Base-by-base conservation (phyloP, 2,888 invertebrate genomes). In the Eupithecia vulgata region DNA sequence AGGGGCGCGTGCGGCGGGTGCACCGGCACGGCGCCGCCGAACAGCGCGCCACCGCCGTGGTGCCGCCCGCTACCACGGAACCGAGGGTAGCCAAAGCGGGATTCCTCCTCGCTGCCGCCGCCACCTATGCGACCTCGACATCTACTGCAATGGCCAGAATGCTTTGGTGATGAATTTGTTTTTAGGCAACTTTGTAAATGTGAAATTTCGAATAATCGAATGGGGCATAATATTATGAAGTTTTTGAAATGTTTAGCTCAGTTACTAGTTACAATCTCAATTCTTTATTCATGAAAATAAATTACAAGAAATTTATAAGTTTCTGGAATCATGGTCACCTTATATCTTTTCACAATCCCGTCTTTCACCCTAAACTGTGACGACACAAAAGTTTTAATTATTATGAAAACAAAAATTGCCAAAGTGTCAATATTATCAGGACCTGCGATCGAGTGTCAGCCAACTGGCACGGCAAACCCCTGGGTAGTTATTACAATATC, bases 41-140 rank as follows among this genome's bases (percentile, higher is more conserved):
- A 84, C 90, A 94, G 91, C 81, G 62, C 62, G 62, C 62, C 62
- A 4, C 91, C 91, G 75, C 40, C 71, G 69, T 71, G 71, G 82
- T 89, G 90, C 89, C 86, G 89, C 87, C 85, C 90, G 90, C 61
- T 82, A 90, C 74, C 84, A 89, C 88, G 86, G 94, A 95, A 96
- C 87, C 96, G 95, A 81, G 95, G 97, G 95, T 96, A 97, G 80
- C 96, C 96, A 93, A 97, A 97, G 84, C 97, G 96, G 72, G 96
- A 94, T 83, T 97, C 97, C 85, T 97, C 96, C 86, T 96, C 96
- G 81, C 80, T 82, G 12, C 82, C 81, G 12, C 37, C 45, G 45
- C 45, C 62, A 35, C 82, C 83, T 74, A 90, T 84, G 25, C 93
- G 91, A 1, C 91, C 90, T 52, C 93, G 92, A 78, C 92, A 92